phyloP scores from a whole-genome alignment of 2,113 vertebrate genomes.

The Arothron firmamentum region DNA sequence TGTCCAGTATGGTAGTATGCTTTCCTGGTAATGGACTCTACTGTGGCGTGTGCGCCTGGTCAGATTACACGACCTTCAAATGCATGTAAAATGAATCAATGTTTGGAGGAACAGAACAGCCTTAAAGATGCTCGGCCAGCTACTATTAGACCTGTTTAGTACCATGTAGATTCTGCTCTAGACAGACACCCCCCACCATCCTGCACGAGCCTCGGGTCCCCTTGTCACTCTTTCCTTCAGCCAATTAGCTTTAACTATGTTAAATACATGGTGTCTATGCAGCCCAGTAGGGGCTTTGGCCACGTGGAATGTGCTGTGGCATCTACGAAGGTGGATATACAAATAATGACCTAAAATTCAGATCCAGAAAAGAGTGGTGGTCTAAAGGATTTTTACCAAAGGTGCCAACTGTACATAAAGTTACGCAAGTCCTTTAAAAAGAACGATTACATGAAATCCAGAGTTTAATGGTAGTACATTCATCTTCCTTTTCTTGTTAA shows the following conservation, averaged over 20 bases:
- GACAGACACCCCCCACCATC: conserved; percentile 21
- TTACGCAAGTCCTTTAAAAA: no score
- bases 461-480: no score
- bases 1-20: background rate
- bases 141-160: conserved; percentile 44
- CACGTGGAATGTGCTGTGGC: conserved; percentile 41
- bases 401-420: no score
- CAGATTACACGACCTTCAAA: no score
- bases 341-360: background rate
- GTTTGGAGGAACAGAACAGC: conserved; percentile 34
- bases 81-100: no score
- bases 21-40: background rate
- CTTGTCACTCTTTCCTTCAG: conserved; percentile 31
- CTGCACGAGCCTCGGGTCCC: conserved; percentile 19
- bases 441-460: no score
- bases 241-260: conserved; percentile 54
- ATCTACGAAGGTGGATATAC: conserved; percentile 4
- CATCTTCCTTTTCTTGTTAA: background rate
- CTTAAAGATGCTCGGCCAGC: conserved; percentile 43
- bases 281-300: conserved; percentile 51
- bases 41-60: no score
- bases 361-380: no score
- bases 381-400: background rate
- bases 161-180: conserved; percentile 50
- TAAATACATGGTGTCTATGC: conserved; percentile 55